Evolutionary conservation across 2,113 vertebrate genomes (phyloP), one percentile per base, ranked within the genome.

Genomic region (Pseudolaguvia tuberculata): DNA sequence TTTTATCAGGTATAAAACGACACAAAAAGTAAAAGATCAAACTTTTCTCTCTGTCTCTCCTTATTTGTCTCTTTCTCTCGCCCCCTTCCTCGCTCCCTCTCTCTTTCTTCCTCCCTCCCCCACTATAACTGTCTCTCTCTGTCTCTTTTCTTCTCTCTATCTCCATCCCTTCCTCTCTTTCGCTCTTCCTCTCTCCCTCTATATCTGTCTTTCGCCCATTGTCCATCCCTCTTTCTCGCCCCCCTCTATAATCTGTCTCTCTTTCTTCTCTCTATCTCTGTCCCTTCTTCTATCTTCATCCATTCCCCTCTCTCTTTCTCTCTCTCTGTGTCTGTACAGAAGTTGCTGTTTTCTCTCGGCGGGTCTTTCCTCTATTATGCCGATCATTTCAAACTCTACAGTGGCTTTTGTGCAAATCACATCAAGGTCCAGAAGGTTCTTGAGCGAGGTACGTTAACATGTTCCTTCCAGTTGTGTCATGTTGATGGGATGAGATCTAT

Each of bases 371-470:
- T 99, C 29, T 99, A 99, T 86, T 99, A 99, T 0, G 95, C 97
- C 0, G 97, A 99, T 86, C 97, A 99, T 87, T 99, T 99, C 84
- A 99, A 99, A 85, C 91, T 98, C 50, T 99, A 99, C 90, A 98
- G 97, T 18, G 97, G 96, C 65, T 99, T 98, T 87, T 99, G 96
- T 48, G 96, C 97, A 48, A 98, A 98, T 83, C 97, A 99, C 85
- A 97, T 94, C 84, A 98, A 99, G 88, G 96, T 98, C 73, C 97
- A 99, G 88, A 97, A 98, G 86, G 96, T 99, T 85, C 92, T 99
- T 13, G 94, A 98, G 85, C 92, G 93, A 94, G 97, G 97, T 99
- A 92, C 21, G 25, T 17, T 13, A 2, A 17, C 27, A 67, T 72
- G 17, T 59, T 50, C 61, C 45, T 83, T 87, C 72, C 87, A 81